These are phyloP conservation scores for Phoenicopterus ruber DNA, from an alignment of 2,113 vertebrate species.

Conservation along the genomic window DNA sequence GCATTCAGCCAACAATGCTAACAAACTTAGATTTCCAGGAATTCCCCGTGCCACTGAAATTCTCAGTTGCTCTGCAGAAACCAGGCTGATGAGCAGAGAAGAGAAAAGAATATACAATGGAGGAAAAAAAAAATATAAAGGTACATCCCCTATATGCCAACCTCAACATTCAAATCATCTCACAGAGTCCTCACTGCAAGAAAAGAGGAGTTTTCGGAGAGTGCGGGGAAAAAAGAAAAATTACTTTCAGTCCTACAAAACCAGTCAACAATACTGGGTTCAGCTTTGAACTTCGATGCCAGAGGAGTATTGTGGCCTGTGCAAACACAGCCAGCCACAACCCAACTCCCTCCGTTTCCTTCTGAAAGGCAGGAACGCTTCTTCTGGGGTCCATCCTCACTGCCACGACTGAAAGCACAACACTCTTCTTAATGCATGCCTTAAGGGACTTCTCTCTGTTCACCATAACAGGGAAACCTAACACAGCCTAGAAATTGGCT, in stretches of 20 bases:
- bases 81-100: neutral
- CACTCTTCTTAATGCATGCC: neutral
- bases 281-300: fast-evolving
- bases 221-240: neutral
- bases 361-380: neutral
- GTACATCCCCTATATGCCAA: neutral
- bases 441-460: neutral
- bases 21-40: slow-evolving; percentile 14
- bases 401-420: fast-evolving
- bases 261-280: neutral
- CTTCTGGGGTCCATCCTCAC: neutral
- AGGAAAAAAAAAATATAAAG: neutral
- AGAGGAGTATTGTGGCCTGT: neutral
- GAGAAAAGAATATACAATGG: neutral
- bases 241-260: neutral
- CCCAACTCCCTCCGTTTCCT: neutral
- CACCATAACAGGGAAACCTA: neutral
- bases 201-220: neutral
- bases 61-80: neutral
- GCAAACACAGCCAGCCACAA: neutral
- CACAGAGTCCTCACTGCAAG: neutral
- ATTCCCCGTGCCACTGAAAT: neutral
- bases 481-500: neutral
- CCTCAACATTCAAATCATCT: neutral
- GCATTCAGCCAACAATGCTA: neutral